Conservation (phyloP, 2,888 invertebrate genomes). For the Noctua pronuba region DNA sequence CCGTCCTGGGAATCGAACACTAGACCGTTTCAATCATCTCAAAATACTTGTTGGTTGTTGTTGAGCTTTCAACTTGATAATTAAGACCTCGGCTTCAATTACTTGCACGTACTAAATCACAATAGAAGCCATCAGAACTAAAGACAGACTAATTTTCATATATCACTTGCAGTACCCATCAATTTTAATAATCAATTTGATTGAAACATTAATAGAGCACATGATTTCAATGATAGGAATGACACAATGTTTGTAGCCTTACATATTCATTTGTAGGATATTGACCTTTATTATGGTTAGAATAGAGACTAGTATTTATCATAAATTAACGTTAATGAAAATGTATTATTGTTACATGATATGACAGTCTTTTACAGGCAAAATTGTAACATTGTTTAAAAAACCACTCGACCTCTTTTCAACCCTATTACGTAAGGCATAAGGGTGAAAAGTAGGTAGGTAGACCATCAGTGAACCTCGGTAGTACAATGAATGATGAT, state of each 20-base stretch:
- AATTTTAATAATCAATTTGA: conserved; percentile 34
- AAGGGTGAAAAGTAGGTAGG: too few species aligned
- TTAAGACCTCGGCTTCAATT: conserved; percentile 33
- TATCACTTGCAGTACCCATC: conserved; percentile 13
- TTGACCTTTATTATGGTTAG: background rate
- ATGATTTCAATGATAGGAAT: conserved; percentile 22
- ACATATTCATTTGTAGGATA: conserved; percentile 7
- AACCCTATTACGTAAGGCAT: too few species aligned
- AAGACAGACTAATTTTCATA: conserved; percentile 5
- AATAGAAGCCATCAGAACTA: conserved; percentile 21
- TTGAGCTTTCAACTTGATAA: background rate
- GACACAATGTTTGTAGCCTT: background rate
- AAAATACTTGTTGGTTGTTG: background rate
- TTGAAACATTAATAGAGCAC: conserved; percentile 16
- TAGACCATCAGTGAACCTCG: too few species aligned
- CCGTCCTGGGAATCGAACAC: too few species aligned
- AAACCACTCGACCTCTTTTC: too few species aligned
- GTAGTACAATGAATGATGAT: background rate
- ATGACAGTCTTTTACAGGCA: background rate
- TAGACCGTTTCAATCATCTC: background rate
- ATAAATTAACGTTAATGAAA: conserved; percentile 15
- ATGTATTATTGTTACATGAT: conserved; percentile 1
- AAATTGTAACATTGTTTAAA: background rate
- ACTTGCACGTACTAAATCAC: conserved; percentile 27
- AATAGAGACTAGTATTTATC: background rate